Evolutionary conservation across 2,888 invertebrate genomes (phyloP).

Genomic region (Palloptera scutellata): DNA sequence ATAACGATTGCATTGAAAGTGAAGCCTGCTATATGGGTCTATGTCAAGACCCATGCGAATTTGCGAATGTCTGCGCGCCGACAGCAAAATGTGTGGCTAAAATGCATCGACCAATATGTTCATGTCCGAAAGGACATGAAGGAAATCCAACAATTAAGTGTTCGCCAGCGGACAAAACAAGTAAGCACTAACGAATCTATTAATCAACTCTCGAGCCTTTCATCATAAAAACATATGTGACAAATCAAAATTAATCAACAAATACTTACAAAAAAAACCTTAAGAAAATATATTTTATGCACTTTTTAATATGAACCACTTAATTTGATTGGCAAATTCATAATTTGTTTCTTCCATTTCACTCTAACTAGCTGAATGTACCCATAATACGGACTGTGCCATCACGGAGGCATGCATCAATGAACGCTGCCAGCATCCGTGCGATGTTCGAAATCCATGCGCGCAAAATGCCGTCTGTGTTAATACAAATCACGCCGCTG

Average conservation of each 20-base stretch:
- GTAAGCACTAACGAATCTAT: constrained; percentile 68
- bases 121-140: constrained; percentile 80
- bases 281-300: neutral
- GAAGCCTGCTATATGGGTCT: constrained; percentile 84
- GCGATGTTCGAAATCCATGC: constrained; percentile 85
- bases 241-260: constrained; percentile 43
- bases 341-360: constrained; percentile 8
- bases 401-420: constrained; percentile 87
- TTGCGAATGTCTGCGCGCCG: constrained; percentile 78
- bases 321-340: too few species aligned
- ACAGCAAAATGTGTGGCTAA: constrained; percentile 81
- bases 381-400: constrained; percentile 84
- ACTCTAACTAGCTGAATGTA: constrained; percentile 77
- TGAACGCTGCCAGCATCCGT: constrained; percentile 85
- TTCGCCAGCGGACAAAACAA: constrained; percentile 73
- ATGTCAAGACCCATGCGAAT: constrained; percentile 85
- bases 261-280: constrained; percentile 21
- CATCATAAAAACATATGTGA: constrained; percentile 9
- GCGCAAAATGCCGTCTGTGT: constrained; percentile 84
- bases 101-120: constrained; percentile 84
- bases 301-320: neutral
- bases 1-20: constrained; percentile 83
- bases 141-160: constrained; percentile 85
- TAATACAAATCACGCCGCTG: constrained; percentile 86
- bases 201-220: constrained; percentile 19